Evolutionary conservation across 2,113 vertebrate genomes (phyloP).

Genomic region (Tyrannus savana): DNA sequence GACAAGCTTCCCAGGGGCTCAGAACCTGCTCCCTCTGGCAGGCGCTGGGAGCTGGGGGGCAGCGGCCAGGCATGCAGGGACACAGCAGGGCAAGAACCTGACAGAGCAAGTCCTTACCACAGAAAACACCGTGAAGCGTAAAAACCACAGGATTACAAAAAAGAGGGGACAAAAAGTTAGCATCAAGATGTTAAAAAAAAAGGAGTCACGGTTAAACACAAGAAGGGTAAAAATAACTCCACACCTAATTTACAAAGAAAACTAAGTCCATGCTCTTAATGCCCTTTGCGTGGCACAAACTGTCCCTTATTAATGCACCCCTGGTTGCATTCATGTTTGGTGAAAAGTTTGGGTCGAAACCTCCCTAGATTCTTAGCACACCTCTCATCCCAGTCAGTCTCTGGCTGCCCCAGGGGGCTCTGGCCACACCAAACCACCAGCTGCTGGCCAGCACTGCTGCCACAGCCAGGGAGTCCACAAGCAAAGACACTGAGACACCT

Average conservation of each 20-base stretch:
- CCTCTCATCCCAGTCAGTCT: accelerated
- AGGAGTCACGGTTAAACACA: background rate
- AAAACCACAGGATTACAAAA: background rate
- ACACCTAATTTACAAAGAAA: background rate
- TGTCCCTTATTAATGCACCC: background rate
- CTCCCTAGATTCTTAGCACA: background rate
- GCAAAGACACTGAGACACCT: background rate
- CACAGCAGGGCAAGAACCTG: accelerated
- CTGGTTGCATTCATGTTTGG: background rate
- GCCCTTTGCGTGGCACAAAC: background rate
- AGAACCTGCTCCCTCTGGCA: background rate
- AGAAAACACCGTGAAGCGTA: accelerated
- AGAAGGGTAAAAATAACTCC: background rate
- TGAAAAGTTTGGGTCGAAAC: background rate
- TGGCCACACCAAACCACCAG: background rate
- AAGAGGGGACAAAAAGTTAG: background rate
- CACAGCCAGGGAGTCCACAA: background rate
- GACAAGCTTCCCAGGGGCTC: accelerated
- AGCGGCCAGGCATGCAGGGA: accelerated
- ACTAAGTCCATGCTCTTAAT: background rate
- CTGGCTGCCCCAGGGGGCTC: accelerated
- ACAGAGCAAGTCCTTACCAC: accelerated
- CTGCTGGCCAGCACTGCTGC: background rate
- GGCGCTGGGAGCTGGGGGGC: accelerated
- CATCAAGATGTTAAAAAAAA: background rate